Percentiles rank a stretch among this genome's conserved stretches.
Evolutionary conservation across 2,797 vertebrate species (phyloP).

Genomic region (Characodon lateralis): DNA sequence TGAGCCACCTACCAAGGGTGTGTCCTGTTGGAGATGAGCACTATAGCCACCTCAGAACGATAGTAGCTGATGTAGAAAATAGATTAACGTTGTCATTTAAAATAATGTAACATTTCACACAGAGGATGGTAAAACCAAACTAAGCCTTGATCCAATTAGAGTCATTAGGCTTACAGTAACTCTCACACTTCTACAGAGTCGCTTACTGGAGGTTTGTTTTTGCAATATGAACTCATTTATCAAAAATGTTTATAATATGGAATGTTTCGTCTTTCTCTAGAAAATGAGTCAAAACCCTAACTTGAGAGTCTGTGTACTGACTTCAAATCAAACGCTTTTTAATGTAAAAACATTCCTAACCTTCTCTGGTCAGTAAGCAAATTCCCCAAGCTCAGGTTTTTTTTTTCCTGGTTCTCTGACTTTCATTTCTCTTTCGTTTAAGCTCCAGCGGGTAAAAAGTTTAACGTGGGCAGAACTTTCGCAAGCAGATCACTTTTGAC

Average conservation of each 20-base stretch:
- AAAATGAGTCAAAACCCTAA: neutral
- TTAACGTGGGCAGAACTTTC: conserved; percentile 52
- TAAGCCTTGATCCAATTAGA: neutral
- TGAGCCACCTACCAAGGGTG: too few relatives aligned
- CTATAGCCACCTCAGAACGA: too few relatives aligned
- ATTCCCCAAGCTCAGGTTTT: conserved; percentile 10
- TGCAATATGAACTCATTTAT: neutral
- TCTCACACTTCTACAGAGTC: neutral
- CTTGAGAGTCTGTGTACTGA: neutral
- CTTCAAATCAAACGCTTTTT: conserved; percentile 1
- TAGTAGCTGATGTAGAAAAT: too few relatives aligned
- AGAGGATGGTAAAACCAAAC: neutral
- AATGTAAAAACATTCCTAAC: neutral
- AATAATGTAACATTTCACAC: neutral
- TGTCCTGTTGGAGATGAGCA: too few relatives aligned
- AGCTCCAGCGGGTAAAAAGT: conserved; percentile 34
- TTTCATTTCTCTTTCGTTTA: conserved; percentile 51
- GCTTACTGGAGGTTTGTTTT: neutral
- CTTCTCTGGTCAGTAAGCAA: conserved; percentile 6
- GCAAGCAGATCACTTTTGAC: conserved; percentile 55
- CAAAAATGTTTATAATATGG: neutral
- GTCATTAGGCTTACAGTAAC: neutral
- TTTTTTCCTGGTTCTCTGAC: conserved; percentile 5
- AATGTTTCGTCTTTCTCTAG: neutral
- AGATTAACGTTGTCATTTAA: too few relatives aligned